Evolutionary conservation across 2,888 invertebrate genomes (phyloP).

Genomic region (Darwinula stevensoni): DNA sequence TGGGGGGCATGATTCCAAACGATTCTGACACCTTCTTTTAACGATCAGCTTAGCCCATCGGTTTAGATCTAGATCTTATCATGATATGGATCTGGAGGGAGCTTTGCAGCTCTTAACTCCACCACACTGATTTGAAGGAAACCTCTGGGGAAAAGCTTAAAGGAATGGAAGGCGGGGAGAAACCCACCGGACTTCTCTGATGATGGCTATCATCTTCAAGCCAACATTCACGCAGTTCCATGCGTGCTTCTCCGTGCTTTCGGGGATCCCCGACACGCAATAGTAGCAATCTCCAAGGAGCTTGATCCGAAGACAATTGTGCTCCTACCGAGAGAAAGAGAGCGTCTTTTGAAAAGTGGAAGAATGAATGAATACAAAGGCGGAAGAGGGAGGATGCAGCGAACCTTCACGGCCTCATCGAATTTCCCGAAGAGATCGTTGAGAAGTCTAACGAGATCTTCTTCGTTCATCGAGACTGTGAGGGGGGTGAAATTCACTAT

Average conservation of each 20-base stretch:
- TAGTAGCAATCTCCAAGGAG: slow-evolving; percentile 84
- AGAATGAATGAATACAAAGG: not conserved
- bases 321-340: slow-evolving; percentile 12
- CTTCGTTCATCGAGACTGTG: slow-evolving; percentile 48
- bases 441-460: slow-evolving; percentile 51
- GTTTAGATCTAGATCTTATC: too few species aligned
- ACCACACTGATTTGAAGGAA: too few species aligned
- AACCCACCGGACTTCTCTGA: slow-evolving; percentile 38
- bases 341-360: not conserved
- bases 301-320: slow-evolving; percentile 39
- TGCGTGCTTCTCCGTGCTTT: slow-evolving; percentile 45
- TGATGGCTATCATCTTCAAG: slow-evolving; percentile 71
- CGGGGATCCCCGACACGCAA: slow-evolving; percentile 60
- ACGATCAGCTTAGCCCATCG: too few species aligned
- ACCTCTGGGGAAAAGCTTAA: too few species aligned
- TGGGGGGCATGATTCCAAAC: too few species aligned
- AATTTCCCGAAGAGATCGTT: slow-evolving; percentile 74
- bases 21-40: too few species aligned
- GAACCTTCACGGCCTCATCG: slow-evolving; percentile 60
- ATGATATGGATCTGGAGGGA: too few species aligned
- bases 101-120: too few species aligned
- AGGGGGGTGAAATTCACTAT: slow-evolving; percentile 73
- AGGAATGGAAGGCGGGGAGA: too few species aligned
- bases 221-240: slow-evolving; percentile 69
- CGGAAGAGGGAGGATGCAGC: slow-evolving; percentile 3